Conservation (phyloP, 2,113 vertebrate genomes). For the Indicator maculatus region DNA sequence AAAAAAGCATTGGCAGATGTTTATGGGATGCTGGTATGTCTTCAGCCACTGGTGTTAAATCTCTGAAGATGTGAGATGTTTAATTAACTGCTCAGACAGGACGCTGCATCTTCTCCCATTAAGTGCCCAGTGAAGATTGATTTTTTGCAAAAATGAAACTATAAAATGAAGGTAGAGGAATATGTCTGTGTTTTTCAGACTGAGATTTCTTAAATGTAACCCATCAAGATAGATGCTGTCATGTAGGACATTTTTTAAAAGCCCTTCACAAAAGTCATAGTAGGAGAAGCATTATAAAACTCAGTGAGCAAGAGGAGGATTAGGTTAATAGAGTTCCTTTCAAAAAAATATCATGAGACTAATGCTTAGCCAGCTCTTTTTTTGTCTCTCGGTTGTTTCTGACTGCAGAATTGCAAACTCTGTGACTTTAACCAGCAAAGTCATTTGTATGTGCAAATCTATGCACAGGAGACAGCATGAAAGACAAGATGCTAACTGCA, state of each 20-base stretch:
- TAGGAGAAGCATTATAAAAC: neutral
- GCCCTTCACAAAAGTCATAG: neutral
- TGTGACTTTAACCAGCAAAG: neutral
- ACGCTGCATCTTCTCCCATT: neutral
- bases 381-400: neutral
- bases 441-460: neutral
- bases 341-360: neutral
- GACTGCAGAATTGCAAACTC: neutral
- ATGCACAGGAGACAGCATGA: neutral
- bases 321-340: neutral
- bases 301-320: neutral
- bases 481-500: neutral
- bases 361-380: neutral
- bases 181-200: neutral
- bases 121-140: neutral
- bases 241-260: neutral
- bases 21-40: neutral
- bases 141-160: conserved; percentile 16
- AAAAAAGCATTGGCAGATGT: neutral
- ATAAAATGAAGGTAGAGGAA: neutral
- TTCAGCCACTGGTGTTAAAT: neutral
- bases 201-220: neutral
- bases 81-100: neutral
- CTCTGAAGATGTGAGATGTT: neutral
- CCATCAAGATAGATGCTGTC: neutral